Evolutionary conservation across 2,888 invertebrate genomes (phyloP), one percentile per base, ranked within the genome.

Genomic region (Parnassius orleans): DNA sequence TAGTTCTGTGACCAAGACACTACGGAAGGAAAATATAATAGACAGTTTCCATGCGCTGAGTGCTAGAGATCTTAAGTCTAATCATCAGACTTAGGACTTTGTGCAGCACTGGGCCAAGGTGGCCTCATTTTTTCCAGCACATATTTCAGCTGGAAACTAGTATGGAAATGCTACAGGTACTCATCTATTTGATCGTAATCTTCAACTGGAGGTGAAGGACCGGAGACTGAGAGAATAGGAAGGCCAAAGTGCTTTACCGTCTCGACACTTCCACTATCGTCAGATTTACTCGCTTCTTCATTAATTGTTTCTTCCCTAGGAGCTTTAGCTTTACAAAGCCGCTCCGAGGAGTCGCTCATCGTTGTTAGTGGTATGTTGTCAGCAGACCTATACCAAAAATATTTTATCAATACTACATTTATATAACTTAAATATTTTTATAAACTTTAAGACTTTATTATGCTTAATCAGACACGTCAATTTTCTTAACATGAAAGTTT

Each of bases 141-240:
- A 68, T 90, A 90, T 79, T 90, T 90, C 65, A 90, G 85, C 86
- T 90, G 91, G 80, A 91, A 90, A 81, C 86, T 82, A 65, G 89
- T 88, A 66, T 90, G 89, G 66, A 90, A 90, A 89, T 90, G 91
- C 90, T 93, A 94, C 92, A 93, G 93, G 75, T 93, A 93, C 80
- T 93, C 93, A 76, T 94, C 93, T 77, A 93, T 92, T 76, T 92
- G 91, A 65, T 92, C 92, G 60, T 93, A 92, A 73, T 94, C 95
- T 71, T 95, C 95, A 72, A 95, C 95, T 12, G 95, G 95, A 44
- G 95, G 95, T 15, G 95, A 95, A 0, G 95, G 95, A n/a, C 95
- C 95, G 11, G 96, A 96, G 42, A 96, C 93, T 33, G 96, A 96
- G 9, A 96, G 93, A 72, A 95, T 95, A 55, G 96, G 96, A 72